phyloP scores from a whole-genome alignment of 2,113 vertebrate genomes.

The Mormoops blainvillei region DNA sequence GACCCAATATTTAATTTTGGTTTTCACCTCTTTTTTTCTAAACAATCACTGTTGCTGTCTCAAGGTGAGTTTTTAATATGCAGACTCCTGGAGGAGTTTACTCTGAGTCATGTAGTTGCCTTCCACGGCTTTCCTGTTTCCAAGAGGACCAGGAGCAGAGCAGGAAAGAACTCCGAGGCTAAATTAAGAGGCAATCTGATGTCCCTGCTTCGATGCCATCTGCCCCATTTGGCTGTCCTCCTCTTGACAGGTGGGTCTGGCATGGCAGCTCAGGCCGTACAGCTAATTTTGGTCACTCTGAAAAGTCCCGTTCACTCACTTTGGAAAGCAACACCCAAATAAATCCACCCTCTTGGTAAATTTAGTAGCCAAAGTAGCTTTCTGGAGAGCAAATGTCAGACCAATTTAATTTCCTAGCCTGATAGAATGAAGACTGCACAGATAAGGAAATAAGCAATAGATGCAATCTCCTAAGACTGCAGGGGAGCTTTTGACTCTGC shows the following conservation, averaged over 20 bases:
- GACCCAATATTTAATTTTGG: neutral
- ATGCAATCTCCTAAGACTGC: neutral
- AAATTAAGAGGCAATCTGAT: conserved; percentile 27
- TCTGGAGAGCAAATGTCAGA: conserved; percentile 44
- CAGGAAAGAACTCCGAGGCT: neutral
- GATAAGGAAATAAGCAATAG: conserved; percentile 9
- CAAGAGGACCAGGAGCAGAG: neutral
- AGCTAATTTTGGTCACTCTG: neutral
- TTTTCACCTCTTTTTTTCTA: neutral
- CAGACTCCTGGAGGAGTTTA: neutral
- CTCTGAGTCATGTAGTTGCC: neutral
- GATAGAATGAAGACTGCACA: neutral
- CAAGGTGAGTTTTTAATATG: neutral
- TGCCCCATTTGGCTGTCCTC: neutral
- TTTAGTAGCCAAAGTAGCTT: conserved; percentile 47
- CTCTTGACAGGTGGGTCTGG: conserved; percentile 38
- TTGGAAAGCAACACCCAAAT: conserved; percentile 23
- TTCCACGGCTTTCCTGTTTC: neutral
- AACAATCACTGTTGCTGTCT: neutral
- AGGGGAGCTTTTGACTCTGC: neutral
- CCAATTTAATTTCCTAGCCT: conserved; percentile 32
- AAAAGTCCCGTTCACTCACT: neutral
- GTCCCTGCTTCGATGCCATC: neutral
- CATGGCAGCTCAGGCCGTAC: neutral
- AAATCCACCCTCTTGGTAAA: neutral